Evolutionary conservation across 2,797 vertebrate species (phyloP).

Genomic region (Allobates femoralis): DNA sequence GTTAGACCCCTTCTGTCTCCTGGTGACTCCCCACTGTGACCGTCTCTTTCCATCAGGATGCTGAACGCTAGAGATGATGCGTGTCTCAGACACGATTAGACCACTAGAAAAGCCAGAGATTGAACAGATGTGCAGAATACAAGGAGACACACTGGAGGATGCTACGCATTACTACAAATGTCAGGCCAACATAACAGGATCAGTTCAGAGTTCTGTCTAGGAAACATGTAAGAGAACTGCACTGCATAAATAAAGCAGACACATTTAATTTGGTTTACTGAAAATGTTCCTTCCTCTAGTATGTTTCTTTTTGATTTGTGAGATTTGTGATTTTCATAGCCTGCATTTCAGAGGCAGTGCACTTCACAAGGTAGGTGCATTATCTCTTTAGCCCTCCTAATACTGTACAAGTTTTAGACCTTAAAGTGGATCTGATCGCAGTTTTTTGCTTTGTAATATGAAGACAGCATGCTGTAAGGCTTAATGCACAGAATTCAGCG

Average conservation of each 20-base stretch:
- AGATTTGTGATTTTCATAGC: too few species aligned
- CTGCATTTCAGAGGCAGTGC: too few species aligned
- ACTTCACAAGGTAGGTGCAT: too few species aligned
- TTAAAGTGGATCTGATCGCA: too few species aligned
- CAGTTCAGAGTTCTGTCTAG: conserved; percentile 22
- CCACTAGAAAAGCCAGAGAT: conserved; percentile 49
- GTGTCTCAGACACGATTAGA: conserved; percentile 50
- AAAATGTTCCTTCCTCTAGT: conserved; percentile 30
- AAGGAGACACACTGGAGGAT: conserved; percentile 18
- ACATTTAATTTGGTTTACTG: conserved; percentile 48
- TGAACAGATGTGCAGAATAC: conserved; percentile 53
- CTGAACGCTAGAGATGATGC: conserved; percentile 53
- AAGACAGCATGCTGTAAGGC: too few species aligned
- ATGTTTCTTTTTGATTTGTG: background rate
- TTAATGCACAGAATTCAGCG: too few species aligned
- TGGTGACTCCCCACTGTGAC: conserved; percentile 52
- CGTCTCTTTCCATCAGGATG: conserved; percentile 53
- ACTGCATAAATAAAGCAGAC: conserved; percentile 35
- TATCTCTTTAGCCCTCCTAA: too few species aligned
- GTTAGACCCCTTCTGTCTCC: conserved; percentile 35
- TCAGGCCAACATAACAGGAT: conserved; percentile 37
- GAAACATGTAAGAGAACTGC: conserved; percentile 10
- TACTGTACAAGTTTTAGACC: too few species aligned
- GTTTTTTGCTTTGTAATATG: too few species aligned
- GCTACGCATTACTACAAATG: conserved; percentile 27